A percentile compares a stretch with the other conserved stretches of the same genome.
Evolutionary conservation across 1,140 invertebrate genomes (phyloP).

Genomic region (Cyclina sinensis): DNA sequence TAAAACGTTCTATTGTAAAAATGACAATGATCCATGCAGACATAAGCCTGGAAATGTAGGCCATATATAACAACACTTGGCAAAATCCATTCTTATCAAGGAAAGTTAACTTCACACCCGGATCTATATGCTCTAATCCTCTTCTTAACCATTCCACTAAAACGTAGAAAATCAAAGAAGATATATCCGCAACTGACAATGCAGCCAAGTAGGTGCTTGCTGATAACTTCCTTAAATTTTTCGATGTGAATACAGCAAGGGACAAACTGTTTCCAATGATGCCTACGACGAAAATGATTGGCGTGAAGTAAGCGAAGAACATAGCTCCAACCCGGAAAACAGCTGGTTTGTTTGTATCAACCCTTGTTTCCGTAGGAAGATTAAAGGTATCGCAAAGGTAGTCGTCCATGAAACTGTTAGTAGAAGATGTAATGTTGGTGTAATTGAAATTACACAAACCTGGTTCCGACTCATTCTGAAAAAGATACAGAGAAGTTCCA

Average conservation of each 20-base stretch:
- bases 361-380: too few relatives aligned
- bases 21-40: constrained; percentile 82
- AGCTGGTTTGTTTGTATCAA: background rate
- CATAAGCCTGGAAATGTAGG: constrained; percentile 78
- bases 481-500: too few relatives aligned
- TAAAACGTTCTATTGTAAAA: constrained; percentile 83
- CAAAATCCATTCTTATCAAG: constrained; percentile 76
- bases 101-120: constrained; percentile 42
- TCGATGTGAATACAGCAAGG: constrained; percentile 79
- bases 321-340: background rate
- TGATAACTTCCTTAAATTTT: constrained; percentile 78
- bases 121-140: constrained; percentile 62
- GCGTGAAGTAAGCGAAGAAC: constrained; percentile 51
- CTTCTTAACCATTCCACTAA: constrained; percentile 75
- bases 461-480: too few relatives aligned
- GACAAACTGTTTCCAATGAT: constrained; percentile 79
- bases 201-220: constrained; percentile 78
- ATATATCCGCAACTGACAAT: constrained; percentile 73
- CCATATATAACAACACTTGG: constrained; percentile 76
- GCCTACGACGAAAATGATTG: constrained; percentile 75
- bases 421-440: too few relatives aligned
- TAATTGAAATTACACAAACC: too few relatives aligned
- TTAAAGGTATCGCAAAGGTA: too few relatives aligned
- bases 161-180: constrained; percentile 74
- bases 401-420: too few relatives aligned